Conservation (phyloP, 1,140 invertebrate species). For the Tribolium castaneum region DNA sequence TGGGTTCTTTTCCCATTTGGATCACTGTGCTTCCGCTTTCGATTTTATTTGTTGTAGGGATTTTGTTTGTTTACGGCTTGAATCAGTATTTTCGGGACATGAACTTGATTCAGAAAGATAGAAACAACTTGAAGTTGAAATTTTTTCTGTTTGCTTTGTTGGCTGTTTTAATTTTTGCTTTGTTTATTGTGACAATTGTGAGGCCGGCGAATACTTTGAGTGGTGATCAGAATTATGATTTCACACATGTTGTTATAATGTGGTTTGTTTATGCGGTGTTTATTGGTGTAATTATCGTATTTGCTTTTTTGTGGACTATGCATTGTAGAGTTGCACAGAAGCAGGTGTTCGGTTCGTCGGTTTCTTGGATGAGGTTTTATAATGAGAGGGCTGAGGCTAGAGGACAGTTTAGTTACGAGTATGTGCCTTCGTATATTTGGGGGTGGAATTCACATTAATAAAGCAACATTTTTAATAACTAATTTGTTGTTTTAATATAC, state of each 20-base stretch:
- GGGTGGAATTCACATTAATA: neutral
- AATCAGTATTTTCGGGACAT: slow-evolving; percentile 21
- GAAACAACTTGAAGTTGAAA: neutral
- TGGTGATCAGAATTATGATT: neutral
- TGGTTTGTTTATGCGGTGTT: neutral
- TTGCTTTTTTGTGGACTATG: neutral
- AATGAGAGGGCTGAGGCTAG: neutral
- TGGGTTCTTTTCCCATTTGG: neutral
- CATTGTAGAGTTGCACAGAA: neutral
- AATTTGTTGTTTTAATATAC: too few relatives aligned
- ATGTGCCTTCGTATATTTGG: neutral
- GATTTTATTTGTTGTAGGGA: neutral
- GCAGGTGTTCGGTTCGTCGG: neutral
- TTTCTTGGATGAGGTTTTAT: neutral
- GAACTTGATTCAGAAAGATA: neutral
- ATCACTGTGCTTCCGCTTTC: slow-evolving; percentile 5
- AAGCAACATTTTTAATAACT: neutral
- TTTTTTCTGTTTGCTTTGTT: neutral
- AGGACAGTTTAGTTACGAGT: slow-evolving; percentile 1
- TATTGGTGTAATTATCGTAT: neutral
- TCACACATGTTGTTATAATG: neutral
- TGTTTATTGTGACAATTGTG: neutral
- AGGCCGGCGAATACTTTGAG: neutral
- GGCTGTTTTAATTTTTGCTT: neutral
- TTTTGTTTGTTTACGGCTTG: slow-evolving; percentile 34